Conservation (phyloP, 2,797 vertebrate genomes). For the Anableps anableps region DNA sequence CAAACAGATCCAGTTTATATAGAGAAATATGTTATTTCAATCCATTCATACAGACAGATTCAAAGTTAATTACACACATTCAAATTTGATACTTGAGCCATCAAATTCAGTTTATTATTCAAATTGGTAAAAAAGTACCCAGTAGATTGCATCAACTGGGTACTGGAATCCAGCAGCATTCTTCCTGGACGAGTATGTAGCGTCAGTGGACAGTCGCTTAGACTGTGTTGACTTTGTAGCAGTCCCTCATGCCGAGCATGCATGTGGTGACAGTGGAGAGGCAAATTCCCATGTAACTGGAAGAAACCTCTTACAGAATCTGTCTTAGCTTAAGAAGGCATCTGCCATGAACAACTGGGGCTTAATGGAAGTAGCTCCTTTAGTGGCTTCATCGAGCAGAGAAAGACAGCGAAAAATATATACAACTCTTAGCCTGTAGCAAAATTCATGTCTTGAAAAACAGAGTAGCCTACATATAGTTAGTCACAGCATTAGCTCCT, state of each 20-base stretch:
- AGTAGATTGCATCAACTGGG: too few relatives aligned
- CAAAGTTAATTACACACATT: background rate
- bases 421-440: too few relatives aligned
- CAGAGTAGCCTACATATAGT: too few relatives aligned
- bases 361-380: too few relatives aligned
- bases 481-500: too few relatives aligned
- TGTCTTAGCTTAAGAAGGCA: background rate
- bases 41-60: background rate
- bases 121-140: background rate
- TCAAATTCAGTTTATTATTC: background rate
- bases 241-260: background rate
- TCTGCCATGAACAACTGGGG: too few relatives aligned
- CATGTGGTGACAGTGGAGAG: background rate
- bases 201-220: background rate
- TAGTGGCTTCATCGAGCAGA: too few relatives aligned
- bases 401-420: too few relatives aligned
- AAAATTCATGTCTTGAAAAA: too few relatives aligned
- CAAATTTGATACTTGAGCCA: background rate
- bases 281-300: background rate
- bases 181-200: background rate
- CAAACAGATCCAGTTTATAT: background rate
- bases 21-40: background rate
- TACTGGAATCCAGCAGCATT: background rate
- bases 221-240: background rate
- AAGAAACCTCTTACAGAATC: too few relatives aligned